Conservation (phyloP, 2,113 vertebrate genomes). For the Microcebus jonahi region DNA sequence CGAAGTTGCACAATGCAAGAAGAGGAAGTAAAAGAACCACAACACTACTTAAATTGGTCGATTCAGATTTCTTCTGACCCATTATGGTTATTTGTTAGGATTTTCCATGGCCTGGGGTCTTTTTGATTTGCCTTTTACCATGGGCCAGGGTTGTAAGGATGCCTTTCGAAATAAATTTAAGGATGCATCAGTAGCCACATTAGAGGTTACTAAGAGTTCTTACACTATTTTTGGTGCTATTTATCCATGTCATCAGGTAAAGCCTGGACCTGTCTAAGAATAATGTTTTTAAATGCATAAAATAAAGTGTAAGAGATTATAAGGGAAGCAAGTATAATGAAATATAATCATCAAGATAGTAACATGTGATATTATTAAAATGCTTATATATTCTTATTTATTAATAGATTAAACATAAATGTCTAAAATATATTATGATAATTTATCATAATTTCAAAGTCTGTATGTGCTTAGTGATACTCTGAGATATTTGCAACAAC, state of each 20-base stretch:
- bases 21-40: conserved; percentile 51
- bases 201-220: neutral
- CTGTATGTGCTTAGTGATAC: neutral
- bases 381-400: neutral
- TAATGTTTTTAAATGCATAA: neutral
- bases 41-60: conserved; percentile 29
- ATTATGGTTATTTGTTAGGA: neutral
- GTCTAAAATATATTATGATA: neutral
- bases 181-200: neutral
- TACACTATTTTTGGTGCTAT: neutral
- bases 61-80: neutral
- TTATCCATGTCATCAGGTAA: neutral
- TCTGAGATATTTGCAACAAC: neutral
- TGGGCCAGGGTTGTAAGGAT: neutral
- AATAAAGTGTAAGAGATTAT: neutral
- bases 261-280: neutral
- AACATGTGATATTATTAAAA: neutral
- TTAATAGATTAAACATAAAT: neutral
- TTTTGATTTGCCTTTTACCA: conserved; percentile 21
- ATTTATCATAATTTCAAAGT: neutral
- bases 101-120: conserved; percentile 3
- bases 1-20: conserved; percentile 48
- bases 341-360: neutral
- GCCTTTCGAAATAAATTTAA: neutral
- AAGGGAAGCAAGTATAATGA: neutral